phyloP scores from a whole-genome alignment of 1,140 invertebrate genomes.

The Drosophila cardini region DNA sequence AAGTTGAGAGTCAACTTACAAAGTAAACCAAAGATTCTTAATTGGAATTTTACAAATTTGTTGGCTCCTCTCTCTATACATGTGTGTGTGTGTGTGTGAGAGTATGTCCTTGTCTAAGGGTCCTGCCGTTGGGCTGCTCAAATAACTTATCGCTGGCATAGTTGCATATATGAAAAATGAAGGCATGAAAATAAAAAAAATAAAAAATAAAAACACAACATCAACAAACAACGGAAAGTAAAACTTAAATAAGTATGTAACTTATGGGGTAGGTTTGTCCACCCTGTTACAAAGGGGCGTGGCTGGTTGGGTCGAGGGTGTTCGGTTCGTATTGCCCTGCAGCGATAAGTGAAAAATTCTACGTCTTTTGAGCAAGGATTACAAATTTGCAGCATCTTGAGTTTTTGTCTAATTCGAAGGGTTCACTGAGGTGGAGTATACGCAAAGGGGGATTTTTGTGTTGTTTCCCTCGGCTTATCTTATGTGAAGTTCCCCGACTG shows the following conservation, averaged over 20 bases:
- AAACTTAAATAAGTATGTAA: conserved; percentile 78
- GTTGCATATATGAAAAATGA: conserved; percentile 75
- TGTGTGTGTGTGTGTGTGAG: conserved; percentile 3
- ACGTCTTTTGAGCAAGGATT: conserved; percentile 67
- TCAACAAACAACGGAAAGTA: conserved; percentile 64
- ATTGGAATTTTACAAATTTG: conserved; percentile 83
- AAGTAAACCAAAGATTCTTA: conserved; percentile 83
- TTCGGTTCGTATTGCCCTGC: conserved; percentile 40
- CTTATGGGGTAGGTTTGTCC: conserved; percentile 34
- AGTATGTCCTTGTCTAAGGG: conserved; percentile 36
- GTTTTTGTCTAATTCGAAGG: conserved; percentile 75
- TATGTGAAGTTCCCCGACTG: conserved; percentile 21
- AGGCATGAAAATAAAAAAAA: conserved; percentile 50
- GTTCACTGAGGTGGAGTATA: conserved; percentile 12
- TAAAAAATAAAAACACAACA: conserved; percentile 25
- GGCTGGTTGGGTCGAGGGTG: conserved; percentile 4
- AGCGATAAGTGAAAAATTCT: conserved; percentile 79
- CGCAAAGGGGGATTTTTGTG: conserved; percentile 1
- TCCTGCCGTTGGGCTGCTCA: conserved; percentile 53
- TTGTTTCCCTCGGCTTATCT: conserved; percentile 38
- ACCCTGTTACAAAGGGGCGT: background rate
- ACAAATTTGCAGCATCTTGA: conserved; percentile 80
- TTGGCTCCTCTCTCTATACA: conserved; percentile 48
- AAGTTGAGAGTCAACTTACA: conserved; percentile 83
- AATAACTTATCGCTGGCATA: conserved; percentile 76